phyloP scores from a whole-genome alignment of 2,888 invertebrate species.

The Adelognathus sp. region DNA sequence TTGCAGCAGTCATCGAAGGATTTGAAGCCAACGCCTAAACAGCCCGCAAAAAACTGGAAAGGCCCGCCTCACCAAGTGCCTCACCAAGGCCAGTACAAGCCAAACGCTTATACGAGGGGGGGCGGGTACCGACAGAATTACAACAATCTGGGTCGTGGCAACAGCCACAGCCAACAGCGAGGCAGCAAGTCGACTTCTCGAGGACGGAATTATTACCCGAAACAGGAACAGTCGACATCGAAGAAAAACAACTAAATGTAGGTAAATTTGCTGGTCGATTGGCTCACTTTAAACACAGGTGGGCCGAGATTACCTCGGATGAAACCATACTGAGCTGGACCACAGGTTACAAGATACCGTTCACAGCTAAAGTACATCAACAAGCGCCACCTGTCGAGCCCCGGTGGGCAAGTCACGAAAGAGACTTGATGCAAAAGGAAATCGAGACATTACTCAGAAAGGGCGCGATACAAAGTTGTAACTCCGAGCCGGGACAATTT shows the following conservation, averaged over 20 bases:
- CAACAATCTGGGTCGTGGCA: constrained; percentile 23
- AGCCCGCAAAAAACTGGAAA: constrained; percentile 53
- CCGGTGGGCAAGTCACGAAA: constrained; percentile 34
- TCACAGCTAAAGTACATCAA: constrained; percentile 24
- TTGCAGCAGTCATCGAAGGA: constrained; percentile 38
- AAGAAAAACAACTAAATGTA: constrained; percentile 35
- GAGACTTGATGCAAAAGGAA: background rate
- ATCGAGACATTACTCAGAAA: constrained; percentile 16
- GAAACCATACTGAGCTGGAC: constrained; percentile 55
- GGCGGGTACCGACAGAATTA: constrained; percentile 38
- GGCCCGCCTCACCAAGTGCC: constrained; percentile 52
- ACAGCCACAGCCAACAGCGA: constrained; percentile 19
- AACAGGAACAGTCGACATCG: background rate
- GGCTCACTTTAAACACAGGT: constrained; percentile 15
- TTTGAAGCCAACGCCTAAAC: constrained; percentile 21
- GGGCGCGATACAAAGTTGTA: constrained; percentile 20
- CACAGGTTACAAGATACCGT: constrained; percentile 50
- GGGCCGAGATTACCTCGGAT: constrained; percentile 50
- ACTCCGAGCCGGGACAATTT: constrained; percentile 21
- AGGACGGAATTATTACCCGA: constrained; percentile 10
- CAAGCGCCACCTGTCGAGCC: constrained; percentile 21
- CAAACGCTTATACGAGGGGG: constrained; percentile 26
- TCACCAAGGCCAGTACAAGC: constrained; percentile 29
- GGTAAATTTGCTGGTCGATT: constrained; percentile 53
- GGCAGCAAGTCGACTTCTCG: constrained; percentile 13